Base-by-base conservation (phyloP, 2,888 invertebrate genomes). In the Julus scanicus region DNA sequence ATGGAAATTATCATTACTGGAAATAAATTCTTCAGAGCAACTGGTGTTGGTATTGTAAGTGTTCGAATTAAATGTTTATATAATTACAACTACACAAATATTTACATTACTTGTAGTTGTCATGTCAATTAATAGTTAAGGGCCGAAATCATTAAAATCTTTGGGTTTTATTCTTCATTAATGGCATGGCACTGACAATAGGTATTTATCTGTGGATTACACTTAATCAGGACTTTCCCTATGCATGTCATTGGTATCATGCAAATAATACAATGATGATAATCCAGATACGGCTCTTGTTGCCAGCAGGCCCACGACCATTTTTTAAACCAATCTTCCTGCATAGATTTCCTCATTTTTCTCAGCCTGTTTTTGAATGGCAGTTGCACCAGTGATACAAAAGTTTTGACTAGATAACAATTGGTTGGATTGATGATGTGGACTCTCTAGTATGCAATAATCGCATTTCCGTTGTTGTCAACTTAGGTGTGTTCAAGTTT, bases 401-500 rank as follows among this genome's bases (percentile, higher is more conserved):
- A 63, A 80, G 80, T 80, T 80, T 80, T 80, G 80, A 80, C 80
- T 80, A 37, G 37, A 15, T 9, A 80, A 80, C 80, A 80, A 80
- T 80, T 29, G 80, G 1, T 15, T 39, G 80, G 80, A 80, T 80
- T 80, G 80, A 80, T 80, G 80, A 80, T 80, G 80, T 80, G 37
- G 37, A 29, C 80, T 80, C 80, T 13, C 37, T 9, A 39, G 29
- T 15, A 13, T 39, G 37, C 9, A 80, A 80, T 80, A 80, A 29
- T 37, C 63, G 63, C 9, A 80, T 80, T 80, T 80, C 80, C 80
- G 80, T 80, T 80, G 80, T 80, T 80, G 80, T 80, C 80, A 80
- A 80, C 37, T 15, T 29, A 39, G 37, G 37, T 37, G 80, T 37
- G 80, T 29, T 3, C n/a, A 63, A n/a, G 2, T 80, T 80, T 80